phyloP scores from a whole-genome alignment of 2,113 vertebrate genomes.

The Nansenia antarctica region DNA sequence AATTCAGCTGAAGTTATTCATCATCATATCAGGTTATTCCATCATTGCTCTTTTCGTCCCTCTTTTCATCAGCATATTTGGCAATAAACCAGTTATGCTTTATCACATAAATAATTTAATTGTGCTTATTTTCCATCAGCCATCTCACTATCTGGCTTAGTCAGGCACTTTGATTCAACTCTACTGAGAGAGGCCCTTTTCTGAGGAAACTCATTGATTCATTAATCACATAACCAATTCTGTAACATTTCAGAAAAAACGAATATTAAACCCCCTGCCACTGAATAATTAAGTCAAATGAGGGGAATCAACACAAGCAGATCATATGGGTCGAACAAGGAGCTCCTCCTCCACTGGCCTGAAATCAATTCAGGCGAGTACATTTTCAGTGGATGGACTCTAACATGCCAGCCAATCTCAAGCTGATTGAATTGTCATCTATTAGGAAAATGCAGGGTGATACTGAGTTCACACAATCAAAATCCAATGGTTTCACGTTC shows the following conservation, averaged over 20 bases:
- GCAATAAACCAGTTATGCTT: conserved; percentile 54
- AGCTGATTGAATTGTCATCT: conserved; percentile 53
- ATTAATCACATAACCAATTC: conserved; percentile 56
- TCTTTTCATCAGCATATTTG: conserved; percentile 54
- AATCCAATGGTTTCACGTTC: conserved; percentile 35
- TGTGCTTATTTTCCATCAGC: conserved; percentile 21
- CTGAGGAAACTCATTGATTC: conserved; percentile 38
- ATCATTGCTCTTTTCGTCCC: conserved; percentile 12
- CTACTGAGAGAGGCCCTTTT: neutral
- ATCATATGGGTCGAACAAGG: conserved; percentile 43
- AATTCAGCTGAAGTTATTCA: no score
- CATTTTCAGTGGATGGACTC: conserved; percentile 58
- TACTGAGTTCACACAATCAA: conserved; percentile 48
- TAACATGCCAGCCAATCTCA: conserved; percentile 43
- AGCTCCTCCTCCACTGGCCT: conserved; percentile 34
- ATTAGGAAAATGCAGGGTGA: conserved; percentile 36
- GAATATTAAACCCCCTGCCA: conserved; percentile 36
- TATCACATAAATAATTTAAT: conserved; percentile 51
- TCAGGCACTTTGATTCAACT: conserved; percentile 16
- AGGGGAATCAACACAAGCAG: conserved; percentile 49
- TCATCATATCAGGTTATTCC: no score
- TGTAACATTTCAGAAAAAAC: conserved; percentile 46
- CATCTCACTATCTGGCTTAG: conserved; percentile 26
- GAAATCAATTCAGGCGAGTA: conserved; percentile 64
- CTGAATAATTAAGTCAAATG: conserved; percentile 53